These are phyloP conservation scores for silkworm (Bombyx mori) DNA, from an alignment of 1,140 invertebrate species.

Conservation along the genomic window DNA sequence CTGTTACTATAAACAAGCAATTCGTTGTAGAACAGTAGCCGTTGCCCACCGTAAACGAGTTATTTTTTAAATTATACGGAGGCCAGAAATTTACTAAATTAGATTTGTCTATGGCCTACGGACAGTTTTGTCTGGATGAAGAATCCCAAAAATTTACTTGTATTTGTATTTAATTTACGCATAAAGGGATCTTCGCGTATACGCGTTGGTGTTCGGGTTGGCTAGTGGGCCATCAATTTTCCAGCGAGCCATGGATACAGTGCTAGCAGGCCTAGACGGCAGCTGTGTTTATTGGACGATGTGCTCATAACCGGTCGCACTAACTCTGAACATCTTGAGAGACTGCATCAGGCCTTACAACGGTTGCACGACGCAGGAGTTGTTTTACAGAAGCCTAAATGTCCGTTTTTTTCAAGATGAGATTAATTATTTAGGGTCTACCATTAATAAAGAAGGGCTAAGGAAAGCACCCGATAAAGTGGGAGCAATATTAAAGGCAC, in stretches of 20 bases:
- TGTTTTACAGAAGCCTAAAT: not conserved
- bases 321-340: not conserved
- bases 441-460: constrained; percentile 13
- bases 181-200: no score
- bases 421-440: constrained; percentile 2
- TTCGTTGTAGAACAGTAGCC: not conserved
- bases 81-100: no score
- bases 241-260: not conserved
- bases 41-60: no score
- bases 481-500: constrained; percentile 15
- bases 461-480: constrained; percentile 20
- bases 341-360: not conserved
- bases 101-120: no score
- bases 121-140: no score
- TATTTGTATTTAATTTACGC: no score
- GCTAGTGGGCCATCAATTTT: not conserved
- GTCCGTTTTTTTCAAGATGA: not conserved
- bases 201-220: no score
- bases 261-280: not conserved
- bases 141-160: no score
- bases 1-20: not conserved
- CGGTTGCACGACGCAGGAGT: not conserved
- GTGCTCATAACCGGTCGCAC: not conserved
- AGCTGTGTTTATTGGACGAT: not conserved
- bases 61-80: no score